Base-by-base conservation (phyloP, 2,888 invertebrate genomes). In the Volucella inanis region DNA sequence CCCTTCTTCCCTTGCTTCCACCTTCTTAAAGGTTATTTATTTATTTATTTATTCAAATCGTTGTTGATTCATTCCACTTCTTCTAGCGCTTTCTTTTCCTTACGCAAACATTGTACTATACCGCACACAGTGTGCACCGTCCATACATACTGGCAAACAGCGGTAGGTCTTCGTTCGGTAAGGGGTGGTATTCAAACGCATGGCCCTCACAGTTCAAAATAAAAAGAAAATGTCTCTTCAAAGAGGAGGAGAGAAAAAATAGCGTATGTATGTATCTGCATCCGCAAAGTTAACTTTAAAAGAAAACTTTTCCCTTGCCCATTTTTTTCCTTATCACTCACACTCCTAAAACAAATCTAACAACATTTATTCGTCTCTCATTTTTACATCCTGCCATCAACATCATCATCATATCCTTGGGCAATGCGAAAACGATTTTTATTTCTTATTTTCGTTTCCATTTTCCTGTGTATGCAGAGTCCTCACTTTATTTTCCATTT, bases 341-440 rank as follows among this genome's bases (percentile, higher is more conserved):
- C 10, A 12, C 55, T 1, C 31, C 31, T 31, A 31, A 31, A 38
- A 64, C 15, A 38, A 54, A 74, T 64, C 39, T 49, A 61, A 18
- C 15, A 55, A 41, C 61, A 62, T 71, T 61, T 31, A 43, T 45
- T 57, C 79, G 70, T 75, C 71, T 65, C 65, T 75, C 75, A 67
- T 80, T 84, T 76, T 67, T 75, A 84, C 65, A 84, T 84, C 84
- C 84, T 80, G 84, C 85, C 81, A 85, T 81, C 85, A 85, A 76
- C 85, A 72, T 85, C 85, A 81, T 85, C 81, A 75, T 85, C 76
- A 72, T 85, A 81, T 85, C 85, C 85, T 85, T 62, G 76, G 85
- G 85, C 85, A 65, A 81, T 85, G 81, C 76, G 81, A 85, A 85
- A 85, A 81, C 72, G 81, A 72, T 85, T 72, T 85, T 85, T 83